A percentile compares a stretch with the other conserved stretches of the same genome.
Evolutionary conservation across 1,140 invertebrate species (phyloP).

Genomic region (Thaumetopoea pityocampa): DNA sequence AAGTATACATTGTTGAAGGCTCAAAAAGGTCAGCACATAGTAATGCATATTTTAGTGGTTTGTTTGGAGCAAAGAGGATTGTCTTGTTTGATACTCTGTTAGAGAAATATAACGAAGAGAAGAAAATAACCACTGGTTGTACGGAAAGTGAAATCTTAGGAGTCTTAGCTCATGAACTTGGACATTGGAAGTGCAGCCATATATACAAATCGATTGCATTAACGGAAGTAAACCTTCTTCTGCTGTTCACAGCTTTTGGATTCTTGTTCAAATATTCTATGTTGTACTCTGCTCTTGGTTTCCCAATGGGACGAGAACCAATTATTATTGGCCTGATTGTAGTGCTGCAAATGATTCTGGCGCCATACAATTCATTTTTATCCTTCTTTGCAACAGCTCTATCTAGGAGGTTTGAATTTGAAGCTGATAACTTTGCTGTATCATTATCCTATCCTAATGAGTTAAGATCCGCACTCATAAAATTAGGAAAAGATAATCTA

Average conservation of each 20-base stretch:
- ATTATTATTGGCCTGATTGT: conserved; percentile 95
- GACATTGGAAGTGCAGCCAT: conserved; percentile 97
- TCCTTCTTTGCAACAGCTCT: conserved; percentile 82
- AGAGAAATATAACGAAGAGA: conserved; percentile 71
- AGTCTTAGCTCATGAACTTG: conserved; percentile 96
- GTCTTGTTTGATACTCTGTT: conserved; percentile 98
- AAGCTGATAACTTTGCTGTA: conserved; percentile 97
- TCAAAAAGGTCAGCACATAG: conserved; percentile 97
- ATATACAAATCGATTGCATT: conserved; percentile 92
- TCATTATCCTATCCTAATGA: conserved; percentile 83
- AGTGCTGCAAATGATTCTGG: conserved; percentile 93
- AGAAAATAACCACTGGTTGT: conserved; percentile 83
- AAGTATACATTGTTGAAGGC: conserved; percentile 98
- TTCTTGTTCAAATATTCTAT: conserved; percentile 87
- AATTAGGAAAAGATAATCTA: conserved; percentile 96
- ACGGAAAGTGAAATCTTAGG: conserved; percentile 95
- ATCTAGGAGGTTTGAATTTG: conserved; percentile 92
- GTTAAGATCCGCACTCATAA: conserved; percentile 89
- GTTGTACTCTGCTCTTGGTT: conserved; percentile 93
- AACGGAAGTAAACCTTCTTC: conserved; percentile 83
- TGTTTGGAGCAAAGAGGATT: conserved; percentile 98
- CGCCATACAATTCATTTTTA: conserved; percentile 94
- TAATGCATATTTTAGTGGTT: conserved; percentile 99
- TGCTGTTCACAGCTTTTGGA: conserved; percentile 93
- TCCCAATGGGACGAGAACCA: conserved; percentile 84